Evolutionary conservation across 2,888 invertebrate genomes (phyloP).

Genomic region (Amblyjoppa fuscipennis): DNA sequence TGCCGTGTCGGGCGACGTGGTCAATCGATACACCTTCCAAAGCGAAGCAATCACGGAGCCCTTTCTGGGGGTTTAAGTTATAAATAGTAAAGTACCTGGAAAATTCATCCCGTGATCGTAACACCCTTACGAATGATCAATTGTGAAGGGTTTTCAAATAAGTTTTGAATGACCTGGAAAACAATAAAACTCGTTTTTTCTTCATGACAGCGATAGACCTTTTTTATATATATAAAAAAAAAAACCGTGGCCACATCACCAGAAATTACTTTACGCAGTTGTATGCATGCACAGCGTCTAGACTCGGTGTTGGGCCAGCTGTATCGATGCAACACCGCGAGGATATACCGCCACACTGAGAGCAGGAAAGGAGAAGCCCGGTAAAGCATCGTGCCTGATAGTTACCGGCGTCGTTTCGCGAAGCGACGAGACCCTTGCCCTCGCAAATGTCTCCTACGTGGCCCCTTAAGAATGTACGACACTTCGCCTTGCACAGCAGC

Average conservation of each 20-base stretch:
- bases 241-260: neutral
- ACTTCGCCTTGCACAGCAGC: slow-evolving; percentile 38
- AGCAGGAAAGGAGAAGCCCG: slow-evolving; percentile 34
- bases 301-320: neutral
- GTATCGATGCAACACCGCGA: slow-evolving; percentile 7
- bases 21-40: no score
- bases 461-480: slow-evolving; percentile 66
- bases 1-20: neutral
- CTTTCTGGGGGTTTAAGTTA: no score
- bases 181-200: no score
- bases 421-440: slow-evolving; percentile 63
- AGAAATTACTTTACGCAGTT: neutral
- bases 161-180: no score
- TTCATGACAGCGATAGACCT: no score
- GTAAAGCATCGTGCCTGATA: slow-evolving; percentile 65
- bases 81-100: no score
- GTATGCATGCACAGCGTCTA: neutral
- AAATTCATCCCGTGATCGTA: no score
- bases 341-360: neutral
- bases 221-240: neutral
- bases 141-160: no score
- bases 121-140: no score
- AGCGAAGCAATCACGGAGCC: no score
- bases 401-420: slow-evolving; percentile 65
- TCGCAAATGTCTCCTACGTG: slow-evolving; percentile 66